A percentile compares a stretch with the other conserved stretches of the same genome.
Evolutionary conservation across 2,113 vertebrate species (phyloP).

Genomic region (Pollimyrus isidori): DNA sequence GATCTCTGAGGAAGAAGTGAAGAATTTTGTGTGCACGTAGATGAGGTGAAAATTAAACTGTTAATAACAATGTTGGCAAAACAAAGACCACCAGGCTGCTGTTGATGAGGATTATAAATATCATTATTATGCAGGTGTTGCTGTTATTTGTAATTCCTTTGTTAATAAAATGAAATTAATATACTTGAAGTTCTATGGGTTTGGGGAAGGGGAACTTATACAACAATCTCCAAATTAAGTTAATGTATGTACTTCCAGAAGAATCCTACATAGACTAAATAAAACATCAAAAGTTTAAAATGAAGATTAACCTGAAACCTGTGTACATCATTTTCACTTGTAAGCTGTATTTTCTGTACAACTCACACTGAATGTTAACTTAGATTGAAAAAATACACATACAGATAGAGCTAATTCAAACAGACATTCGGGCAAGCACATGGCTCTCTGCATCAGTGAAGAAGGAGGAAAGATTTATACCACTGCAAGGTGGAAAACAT

Average conservation of each 20-base stretch:
- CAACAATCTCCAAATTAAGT: neutral
- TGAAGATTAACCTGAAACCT: neutral
- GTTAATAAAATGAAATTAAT: neutral
- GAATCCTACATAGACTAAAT: neutral
- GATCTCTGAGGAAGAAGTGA: neutral
- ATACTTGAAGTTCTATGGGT: neutral
- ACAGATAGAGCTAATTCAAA: neutral
- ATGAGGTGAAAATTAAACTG: neutral
- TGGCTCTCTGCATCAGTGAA: neutral
- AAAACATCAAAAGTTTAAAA: neutral
- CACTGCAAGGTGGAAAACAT: neutral
- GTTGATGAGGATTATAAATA: neutral
- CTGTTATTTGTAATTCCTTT: neutral
- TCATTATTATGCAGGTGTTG: neutral
- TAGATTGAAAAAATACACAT: neutral
- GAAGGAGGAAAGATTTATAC: neutral
- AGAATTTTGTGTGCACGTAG: neutral
- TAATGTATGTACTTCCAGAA: neutral
- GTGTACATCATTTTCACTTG: neutral
- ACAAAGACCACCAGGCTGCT: neutral
- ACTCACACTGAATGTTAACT: neutral
- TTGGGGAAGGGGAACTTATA: neutral
- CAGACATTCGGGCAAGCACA: neutral
- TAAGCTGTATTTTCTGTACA: neutral
- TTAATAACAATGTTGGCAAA: neutral